Base-by-base conservation (phyloP, 2,797 vertebrate species). In the Fringilla coelebs region DNA sequence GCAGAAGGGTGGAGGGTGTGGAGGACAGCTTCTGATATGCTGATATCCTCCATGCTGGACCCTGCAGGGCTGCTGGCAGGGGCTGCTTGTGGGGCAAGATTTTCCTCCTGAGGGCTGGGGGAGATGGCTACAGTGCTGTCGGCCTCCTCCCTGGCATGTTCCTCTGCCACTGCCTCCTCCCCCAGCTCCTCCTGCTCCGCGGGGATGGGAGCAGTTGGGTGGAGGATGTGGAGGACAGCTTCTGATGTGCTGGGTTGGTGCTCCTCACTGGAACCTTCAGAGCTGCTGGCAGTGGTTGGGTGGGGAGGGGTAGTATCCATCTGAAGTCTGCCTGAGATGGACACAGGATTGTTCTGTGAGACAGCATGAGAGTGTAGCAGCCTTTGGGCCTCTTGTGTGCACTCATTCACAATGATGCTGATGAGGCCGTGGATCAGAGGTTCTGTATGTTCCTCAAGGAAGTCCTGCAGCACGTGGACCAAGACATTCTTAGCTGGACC, bases 291-390 rank as follows among this genome's bases (percentile, higher is more conserved):
- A 52, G 29, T 29, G 8, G 4, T 45, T 66, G 22, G 8, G 7
- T 60, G 45, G 25, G 29, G 11, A 32, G n/a, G 5, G 0, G 19
- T 24, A 45, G 17, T 21, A 20, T 52, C 62, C 0, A 0, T 45
- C 29, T 76, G 72, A 60, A 76, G 38, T 32, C 67, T n/a, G 13
- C 38, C 73, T 25, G 21, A 58, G 10, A 11, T 21, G 29, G 60
- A 34, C 28, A 5, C 6, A n/a, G n/a, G 19, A 65, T 65, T 51
- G 38, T 45, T 58, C n/a, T 73, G 52, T 52, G 29, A 11, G 29
- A 36, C 13, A 51, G 28, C 24, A 4, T 0, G 5, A 34, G n/a
- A 52, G 2, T 18, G 16, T 25, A 73, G 68, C 45, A 80, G n/a
- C 29, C 68, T 73, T 58, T 60, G 61, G 21, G 76, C 76, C 20